phyloP scores from a whole-genome alignment of 1,140 invertebrate species.

The Choristoneura fumiferana region DNA sequence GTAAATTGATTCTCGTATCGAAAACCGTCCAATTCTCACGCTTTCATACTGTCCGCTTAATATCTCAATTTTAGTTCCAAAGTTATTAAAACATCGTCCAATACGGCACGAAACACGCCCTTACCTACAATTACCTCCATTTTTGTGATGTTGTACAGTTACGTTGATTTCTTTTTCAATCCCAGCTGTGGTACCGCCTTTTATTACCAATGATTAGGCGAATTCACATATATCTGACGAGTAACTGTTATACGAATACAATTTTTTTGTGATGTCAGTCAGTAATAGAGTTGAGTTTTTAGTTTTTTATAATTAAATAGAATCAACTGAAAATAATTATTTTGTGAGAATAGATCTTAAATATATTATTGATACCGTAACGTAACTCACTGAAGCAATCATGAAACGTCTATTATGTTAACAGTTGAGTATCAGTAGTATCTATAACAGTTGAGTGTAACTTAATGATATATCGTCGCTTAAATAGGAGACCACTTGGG shows the following conservation, averaged over 20 bases:
- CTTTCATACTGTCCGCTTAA: not conserved
- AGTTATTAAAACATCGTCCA: constrained; percentile 9
- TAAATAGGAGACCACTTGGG: too few species aligned
- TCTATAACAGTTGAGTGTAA: too few species aligned
- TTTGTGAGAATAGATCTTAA: too few species aligned
- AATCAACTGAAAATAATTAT: too few species aligned
- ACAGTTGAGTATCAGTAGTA: too few species aligned
- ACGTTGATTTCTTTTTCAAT: constrained; percentile 20
- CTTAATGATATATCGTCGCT: too few species aligned
- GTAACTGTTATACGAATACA: constrained; percentile 5
- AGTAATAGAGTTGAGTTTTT: too few species aligned
- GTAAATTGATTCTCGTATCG: not conserved
- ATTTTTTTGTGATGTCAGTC: constrained; percentile 1
- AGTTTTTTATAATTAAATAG: too few species aligned
- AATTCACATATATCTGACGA: constrained; percentile 10
- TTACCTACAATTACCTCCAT: constrained; percentile 13
- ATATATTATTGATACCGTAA: too few species aligned
- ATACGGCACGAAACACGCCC: not conserved
- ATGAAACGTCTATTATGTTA: too few species aligned
- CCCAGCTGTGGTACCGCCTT: constrained; percentile 13
- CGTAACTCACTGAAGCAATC: too few species aligned
- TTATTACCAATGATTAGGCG: constrained; percentile 23
- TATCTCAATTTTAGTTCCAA: not conserved
- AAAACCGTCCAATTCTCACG: not conserved
- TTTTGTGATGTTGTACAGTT: constrained; percentile 17